Evolutionary conservation across 2,797 vertebrate genomes (phyloP), one percentile per base, ranked within the genome.

Genomic region (Garrulus glandarius): DNA sequence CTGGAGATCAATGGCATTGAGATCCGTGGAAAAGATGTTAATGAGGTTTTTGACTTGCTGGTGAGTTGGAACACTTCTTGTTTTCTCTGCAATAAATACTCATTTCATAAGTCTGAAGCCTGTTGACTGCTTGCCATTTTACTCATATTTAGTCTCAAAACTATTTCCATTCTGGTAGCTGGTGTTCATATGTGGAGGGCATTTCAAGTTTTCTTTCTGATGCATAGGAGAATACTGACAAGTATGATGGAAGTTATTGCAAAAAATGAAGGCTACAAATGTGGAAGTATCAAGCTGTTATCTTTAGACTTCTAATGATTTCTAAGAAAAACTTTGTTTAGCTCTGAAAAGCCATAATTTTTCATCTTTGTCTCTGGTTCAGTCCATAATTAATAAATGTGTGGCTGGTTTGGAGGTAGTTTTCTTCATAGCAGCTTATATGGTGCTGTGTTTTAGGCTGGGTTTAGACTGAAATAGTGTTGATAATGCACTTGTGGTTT

Each of bases 11-110:
- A 99, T 43, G 98, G 99, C 65, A 97, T 99, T 92, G 97, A 99
- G 53, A 98, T 99, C 78, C 98, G 99, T 50, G 99, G 99, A 49
- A 99, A 99, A 97, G 99, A 99, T 75, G 98, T 99, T 96, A 99
- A 99, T 96, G 99, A 99, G 87, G 99, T 99, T 90, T 99, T 99
- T 76, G 99, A 99, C 92, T 96, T 99, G 83, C 96, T 99, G 98
- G 99, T 99, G 92, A 98, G 99, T 97, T 93, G 61, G 3, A 72
- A 13, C 4, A 4, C 34, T 86, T 37, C 29, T 63, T 59, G 5
- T 85, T 87, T 76, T 59, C 36, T 37, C 27, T 86, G 60, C 5
- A 87, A 52, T 80, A 91, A 89, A 56, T 76, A 50, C 4, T 63
- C 2, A 15, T 75, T 81, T 89, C 6, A 0, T 65, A 59, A 53